Evolutionary conservation across 1,140 invertebrate genomes (phyloP), one percentile per base, ranked within the genome.

Genomic region (Pseudomyrmex cubaensis): DNA sequence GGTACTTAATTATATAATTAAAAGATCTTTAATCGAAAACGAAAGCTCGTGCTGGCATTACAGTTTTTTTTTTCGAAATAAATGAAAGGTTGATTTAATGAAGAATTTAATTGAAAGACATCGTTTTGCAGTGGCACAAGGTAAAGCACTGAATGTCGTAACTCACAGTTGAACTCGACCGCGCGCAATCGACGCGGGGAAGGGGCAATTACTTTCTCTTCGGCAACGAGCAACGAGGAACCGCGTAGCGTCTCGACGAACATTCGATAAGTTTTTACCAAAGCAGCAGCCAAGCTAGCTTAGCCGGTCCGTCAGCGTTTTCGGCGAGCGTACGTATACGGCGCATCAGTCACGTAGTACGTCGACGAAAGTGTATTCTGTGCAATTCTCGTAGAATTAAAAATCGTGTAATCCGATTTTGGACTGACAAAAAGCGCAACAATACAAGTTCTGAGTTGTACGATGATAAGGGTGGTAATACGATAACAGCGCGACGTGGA

Each of bases 251-350:
- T 69, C 88, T 77, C 78, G 83, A 83, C 59, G 85, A 90, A 90
- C 93, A 93, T 92, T 93, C 92, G 80, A 74, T 67, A 86, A 90
- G 91, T 94, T 93, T 94, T 93, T 92, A 93, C 90, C 87, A 91
- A 92, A 90, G 91, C 86, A 92, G 85, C 90, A 92, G 85, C 83
- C 61, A 61, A 20, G 8, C 64, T 35, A 35, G 35, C 35, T 35
- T 35, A 35, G 56, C 20, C 56, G 57, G 35, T 70, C 17, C 48
- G 59, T 56, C 20, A 35, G 46, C 20, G 48, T 82, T 76, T 52
- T 52, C 59, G 17, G 61, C 22, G 61, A 25, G 66, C 78, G 67
- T 2, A 62, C 25, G n/a, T 20, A n/a, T 63, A 22, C 25, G 77
- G 63, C 20, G 20, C 25, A 25, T 1, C 46, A 63, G 46, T 78